Percentiles rank a stretch among this genome's conserved stretches.
These are phyloP conservation scores for Perodicticus potto DNA, from an alignment of 2,797 vertebrate genomes.

Conservation along the genomic window DNA sequence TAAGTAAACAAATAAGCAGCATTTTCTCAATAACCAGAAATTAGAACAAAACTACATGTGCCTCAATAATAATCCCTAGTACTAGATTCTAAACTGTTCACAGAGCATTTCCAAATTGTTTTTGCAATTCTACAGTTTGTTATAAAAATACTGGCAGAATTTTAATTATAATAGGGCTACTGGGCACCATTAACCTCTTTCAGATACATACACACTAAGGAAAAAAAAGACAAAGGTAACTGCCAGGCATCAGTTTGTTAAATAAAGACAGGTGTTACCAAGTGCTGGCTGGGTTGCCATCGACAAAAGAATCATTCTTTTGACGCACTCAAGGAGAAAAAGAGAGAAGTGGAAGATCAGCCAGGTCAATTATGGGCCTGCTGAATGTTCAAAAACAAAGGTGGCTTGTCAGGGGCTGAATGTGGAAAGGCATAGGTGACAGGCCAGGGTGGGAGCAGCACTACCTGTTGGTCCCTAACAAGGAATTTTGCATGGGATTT, in stretches of 20 bases:
- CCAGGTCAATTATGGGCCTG: not conserved
- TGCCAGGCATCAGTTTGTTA: slow-evolving; percentile 54
- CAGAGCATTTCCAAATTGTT: slow-evolving; percentile 63
- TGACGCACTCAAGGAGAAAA: slow-evolving; percentile 46
- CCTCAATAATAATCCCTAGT: not conserved
- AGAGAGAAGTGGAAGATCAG: not conserved
- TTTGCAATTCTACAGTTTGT: slow-evolving; percentile 61
- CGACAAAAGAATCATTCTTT: slow-evolving; percentile 59
- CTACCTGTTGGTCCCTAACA: not conserved
- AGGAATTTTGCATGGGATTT: not conserved
- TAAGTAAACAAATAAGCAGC: not conserved
- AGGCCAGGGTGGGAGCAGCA: not conserved
- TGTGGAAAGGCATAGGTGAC: not conserved
- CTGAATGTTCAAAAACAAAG: slow-evolving; percentile 36
- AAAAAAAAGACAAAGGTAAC: slow-evolving; percentile 43
- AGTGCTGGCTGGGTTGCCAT: not conserved
- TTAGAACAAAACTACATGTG: not conserved
- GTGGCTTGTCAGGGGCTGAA: not conserved
- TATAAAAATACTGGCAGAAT: slow-evolving; percentile 68
- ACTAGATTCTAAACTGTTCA: slow-evolving; percentile 40
- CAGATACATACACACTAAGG: slow-evolving; percentile 35
- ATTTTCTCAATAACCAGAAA: slow-evolving; percentile 10
- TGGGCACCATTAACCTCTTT: slow-evolving; percentile 70
- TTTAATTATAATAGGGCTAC: slow-evolving; percentile 74
- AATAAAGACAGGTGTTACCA: slow-evolving; percentile 77